These are phyloP conservation scores for Catharus minimus DNA, from an alignment of 2,113 vertebrate species.

Conservation along the genomic window DNA sequence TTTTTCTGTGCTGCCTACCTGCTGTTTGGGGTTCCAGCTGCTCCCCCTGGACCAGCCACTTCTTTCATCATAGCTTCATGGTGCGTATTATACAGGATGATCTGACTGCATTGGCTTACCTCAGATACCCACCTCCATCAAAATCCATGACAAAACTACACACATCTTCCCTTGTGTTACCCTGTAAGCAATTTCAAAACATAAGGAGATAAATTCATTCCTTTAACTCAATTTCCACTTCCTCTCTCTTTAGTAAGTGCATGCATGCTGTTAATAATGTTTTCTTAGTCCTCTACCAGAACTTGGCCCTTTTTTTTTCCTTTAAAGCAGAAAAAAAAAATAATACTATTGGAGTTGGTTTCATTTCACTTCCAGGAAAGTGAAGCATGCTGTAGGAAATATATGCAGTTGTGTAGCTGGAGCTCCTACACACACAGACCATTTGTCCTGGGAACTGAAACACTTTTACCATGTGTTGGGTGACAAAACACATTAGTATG, in stretches of 20 bases:
- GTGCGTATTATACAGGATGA: neutral
- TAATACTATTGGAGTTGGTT: neutral
- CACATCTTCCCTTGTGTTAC: neutral
- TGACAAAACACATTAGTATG: neutral
- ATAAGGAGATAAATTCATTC: neutral
- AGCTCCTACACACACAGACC: neutral
- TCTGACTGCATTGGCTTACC: neutral
- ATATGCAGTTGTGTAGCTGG: neutral
- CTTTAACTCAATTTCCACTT: neutral
- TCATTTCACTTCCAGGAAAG: neutral
- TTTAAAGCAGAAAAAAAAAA: neutral
- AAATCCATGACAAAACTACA: neutral
- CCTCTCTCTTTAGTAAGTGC: neutral
- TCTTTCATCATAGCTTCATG: neutral
- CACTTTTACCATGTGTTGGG: neutral
- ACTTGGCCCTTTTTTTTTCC: neutral
- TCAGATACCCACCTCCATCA: neutral
- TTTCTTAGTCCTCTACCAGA: neutral
- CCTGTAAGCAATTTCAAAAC: neutral
- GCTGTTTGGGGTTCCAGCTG: neutral
- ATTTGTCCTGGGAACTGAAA: neutral
- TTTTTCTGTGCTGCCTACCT: neutral
- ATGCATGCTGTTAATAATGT: neutral
- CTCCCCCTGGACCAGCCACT: neutral
- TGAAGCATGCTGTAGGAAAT: neutral